Base-by-base conservation (phyloP, 2,888 invertebrate species). In the Fragum whitleyi region DNA sequence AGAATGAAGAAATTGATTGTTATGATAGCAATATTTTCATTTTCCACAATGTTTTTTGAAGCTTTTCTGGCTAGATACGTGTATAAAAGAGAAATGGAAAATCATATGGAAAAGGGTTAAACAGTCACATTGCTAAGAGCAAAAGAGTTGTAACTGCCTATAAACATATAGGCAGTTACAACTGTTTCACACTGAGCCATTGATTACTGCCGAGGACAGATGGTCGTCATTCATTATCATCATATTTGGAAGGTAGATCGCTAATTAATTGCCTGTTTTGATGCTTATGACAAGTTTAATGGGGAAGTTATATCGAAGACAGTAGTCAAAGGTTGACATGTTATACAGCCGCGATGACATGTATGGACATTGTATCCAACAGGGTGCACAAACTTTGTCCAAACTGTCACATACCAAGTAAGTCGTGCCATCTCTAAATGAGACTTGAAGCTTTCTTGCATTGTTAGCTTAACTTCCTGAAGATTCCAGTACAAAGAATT, bases 241-340 rank as follows among this genome's bases (percentile, higher is more conserved):
- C 47, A 47, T 47, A 14, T 47, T 9, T 47, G n/a, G 47, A 47
- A 47, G 47, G 47, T 47, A 47, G 16, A 47, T 47, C 2, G 47
- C 47, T 47, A 47, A 47, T 47, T 47, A 47, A 47, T 47, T 47
- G 14, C 47, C 47, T 47, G 47, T 47, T 47, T 47, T 47, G 47
- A 47, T 47, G 47, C 7, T 47, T 47, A 47, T 47, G 47, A 47
- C 47, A 47, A 47, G 47, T 47, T 47, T 47, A 47, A 47, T 47
- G 47, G 5, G 16, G 47, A 47, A 47, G 47, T 47, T 47, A 47
- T 47, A 47, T 14, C 5, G 19, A 47, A 47, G 47, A 47, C 47
- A 47, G 47, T 47, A 47, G 47, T 47, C 47, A 47, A 47, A 14
- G 3, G 5, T 14, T 47, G 47, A 47, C 47, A 47, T 5, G 47